These are phyloP conservation scores for Mus musculus DNA, from an alignment of 2,113 vertebrate genomes.

Conservation along the genomic window DNA sequence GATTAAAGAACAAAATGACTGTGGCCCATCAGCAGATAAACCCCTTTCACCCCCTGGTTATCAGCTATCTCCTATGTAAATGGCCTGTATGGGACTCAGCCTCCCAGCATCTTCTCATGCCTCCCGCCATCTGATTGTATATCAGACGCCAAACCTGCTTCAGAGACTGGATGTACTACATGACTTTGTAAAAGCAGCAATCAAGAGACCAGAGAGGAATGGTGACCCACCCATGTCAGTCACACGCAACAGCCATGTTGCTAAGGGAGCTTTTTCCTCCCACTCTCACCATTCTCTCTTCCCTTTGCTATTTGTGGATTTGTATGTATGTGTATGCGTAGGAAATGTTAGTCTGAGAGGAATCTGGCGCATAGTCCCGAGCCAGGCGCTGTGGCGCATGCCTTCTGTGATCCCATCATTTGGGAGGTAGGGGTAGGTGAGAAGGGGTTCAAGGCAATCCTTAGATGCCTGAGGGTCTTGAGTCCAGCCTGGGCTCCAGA, in stretches of 20 bases:
- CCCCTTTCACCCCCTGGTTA: background rate
- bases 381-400: background rate
- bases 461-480: background rate
- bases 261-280: background rate
- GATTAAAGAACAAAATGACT: background rate
- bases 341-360: slow-evolving; percentile 47
- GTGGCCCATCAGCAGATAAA: background rate
- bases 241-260: background rate
- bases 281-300: background rate
- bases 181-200: slow-evolving; percentile 1
- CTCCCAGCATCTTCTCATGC: background rate
- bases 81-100: background rate
- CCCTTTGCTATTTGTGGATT: background rate
- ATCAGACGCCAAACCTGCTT: slow-evolving; percentile 40
- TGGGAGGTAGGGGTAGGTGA: background rate
- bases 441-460: background rate
- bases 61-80: slow-evolving; percentile 33
- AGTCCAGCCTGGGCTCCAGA: background rate
- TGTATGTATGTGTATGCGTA: fast-evolving
- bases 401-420: background rate
- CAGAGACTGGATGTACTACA: slow-evolving; percentile 21
- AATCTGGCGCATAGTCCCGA: background rate
- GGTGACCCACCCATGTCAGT: background rate
- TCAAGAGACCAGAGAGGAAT: slow-evolving; percentile 38
- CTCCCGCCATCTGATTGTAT: slow-evolving; percentile 27